Base-by-base conservation (phyloP, 64 coral and sea anemone genomes). In the Platygyra sinensis region DNA sequence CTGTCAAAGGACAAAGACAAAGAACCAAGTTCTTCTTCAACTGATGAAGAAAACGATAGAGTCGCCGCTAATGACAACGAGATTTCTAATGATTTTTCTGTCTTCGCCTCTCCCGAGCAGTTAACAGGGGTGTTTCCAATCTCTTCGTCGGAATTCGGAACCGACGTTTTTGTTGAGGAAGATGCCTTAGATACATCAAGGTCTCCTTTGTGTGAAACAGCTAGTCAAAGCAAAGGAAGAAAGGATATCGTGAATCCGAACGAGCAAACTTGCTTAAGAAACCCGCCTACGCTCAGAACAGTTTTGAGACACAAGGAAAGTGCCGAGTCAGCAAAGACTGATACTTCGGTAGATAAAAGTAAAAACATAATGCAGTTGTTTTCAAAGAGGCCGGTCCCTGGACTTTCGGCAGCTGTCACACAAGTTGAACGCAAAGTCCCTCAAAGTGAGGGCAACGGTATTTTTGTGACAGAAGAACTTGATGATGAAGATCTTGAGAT, bases 391-490 rank as follows among this genome's bases (percentile, higher is more conserved):
- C 81, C 67, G 3, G 12, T 72, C 16, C 5, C 10, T 30, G 18
- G 25, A 74, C 15, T 30, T 49, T 33, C 30, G 46, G 32, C 10
- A 20, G 8, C 6, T 62, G 19, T 22, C 15, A 6, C 15, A 2
- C 25, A 30, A n/a, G 25, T 79, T 29, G 38, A 72, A 24, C 31
- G 20, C 55, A 31, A 67, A 11, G 46, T 27, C 50, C 17, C 33
- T 18, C 73, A 20, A 29, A 49, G 52, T 24, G 30, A 31, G 38
- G 73, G 71, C 62, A 38, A 33, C 29, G 24, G 52, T 59, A 88
- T 92, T 88, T 95, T 95, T 95, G 59, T 92, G 36, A 95, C 94
- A 0, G 94, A 95, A 42, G 94, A 95, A 88, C 85, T 95, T 5
- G 86, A 74, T 57, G 90, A 95, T 10, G 89, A 88, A 42, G 94